Conservation (phyloP, 2,888 invertebrate genomes). For the Chalcis sispes region DNA sequence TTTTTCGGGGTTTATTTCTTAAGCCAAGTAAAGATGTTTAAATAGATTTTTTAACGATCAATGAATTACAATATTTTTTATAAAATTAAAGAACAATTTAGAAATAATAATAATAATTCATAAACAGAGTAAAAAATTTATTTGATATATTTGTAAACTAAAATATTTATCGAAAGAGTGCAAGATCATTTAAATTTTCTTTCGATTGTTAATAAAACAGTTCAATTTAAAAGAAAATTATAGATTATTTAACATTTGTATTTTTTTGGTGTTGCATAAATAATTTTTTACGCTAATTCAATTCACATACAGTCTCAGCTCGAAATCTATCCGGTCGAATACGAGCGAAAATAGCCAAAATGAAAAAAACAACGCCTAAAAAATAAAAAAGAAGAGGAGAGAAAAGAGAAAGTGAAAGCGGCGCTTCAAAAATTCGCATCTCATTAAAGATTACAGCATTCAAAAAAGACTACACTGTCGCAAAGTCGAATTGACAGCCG, state of each 20-base stretch:
- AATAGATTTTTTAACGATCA: too few species aligned
- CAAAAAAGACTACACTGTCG: constrained; percentile 14
- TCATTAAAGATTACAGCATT: constrained; percentile 46
- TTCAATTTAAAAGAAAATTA: background rate
- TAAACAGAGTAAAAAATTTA: too few species aligned
- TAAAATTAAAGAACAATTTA: background rate
- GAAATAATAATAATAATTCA: background rate
- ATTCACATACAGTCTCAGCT: background rate
- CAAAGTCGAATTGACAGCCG: constrained; percentile 53
- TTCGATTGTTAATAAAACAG: too few species aligned
- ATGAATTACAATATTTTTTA: too few species aligned
- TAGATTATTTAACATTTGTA: too few species aligned
- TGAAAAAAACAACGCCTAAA: background rate
- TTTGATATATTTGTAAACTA: too few species aligned
- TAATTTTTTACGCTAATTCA: constrained; percentile 2
- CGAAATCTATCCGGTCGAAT: background rate
- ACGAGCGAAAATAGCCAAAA: too few species aligned
- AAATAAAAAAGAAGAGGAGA: background rate
- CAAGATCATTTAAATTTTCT: too few species aligned
- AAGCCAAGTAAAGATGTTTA: too few species aligned
- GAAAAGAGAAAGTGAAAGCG: background rate
- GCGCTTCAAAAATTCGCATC: constrained; percentile 37
- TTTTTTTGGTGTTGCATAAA: too few species aligned
- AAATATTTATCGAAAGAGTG: too few species aligned
- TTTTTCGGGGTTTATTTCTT: too few species aligned